Conservation (phyloP, 2,113 vertebrate species). For the Hoplias malabaricus region DNA sequence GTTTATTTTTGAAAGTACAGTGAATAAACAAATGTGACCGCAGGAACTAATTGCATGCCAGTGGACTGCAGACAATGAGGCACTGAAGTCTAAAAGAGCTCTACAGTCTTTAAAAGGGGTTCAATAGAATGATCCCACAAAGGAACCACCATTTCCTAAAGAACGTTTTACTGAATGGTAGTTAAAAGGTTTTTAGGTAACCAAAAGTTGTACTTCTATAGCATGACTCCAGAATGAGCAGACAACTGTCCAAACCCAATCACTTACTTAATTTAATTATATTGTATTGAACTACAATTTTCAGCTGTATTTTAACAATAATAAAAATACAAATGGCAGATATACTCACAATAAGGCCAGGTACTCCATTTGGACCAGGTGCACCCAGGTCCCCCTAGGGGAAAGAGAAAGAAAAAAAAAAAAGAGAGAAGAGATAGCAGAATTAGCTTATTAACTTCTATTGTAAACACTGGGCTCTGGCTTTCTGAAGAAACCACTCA, state of each 20-base stretch:
- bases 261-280: too few species aligned
- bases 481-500: slow-evolving; percentile 53
- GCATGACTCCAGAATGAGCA: not conserved
- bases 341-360: slow-evolving; percentile 91
- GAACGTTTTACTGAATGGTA: not conserved
- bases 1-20: not conserved
- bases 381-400: slow-evolving; percentile 90
- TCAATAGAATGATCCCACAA: not conserved
- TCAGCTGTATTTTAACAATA: not conserved
- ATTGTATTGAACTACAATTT: not conserved
- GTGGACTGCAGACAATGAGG: not conserved
- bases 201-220: not conserved
- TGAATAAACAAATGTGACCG: not conserved
- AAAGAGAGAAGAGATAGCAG: too few species aligned
- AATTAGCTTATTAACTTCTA: slow-evolving; percentile 52
- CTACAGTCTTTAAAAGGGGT: not conserved
- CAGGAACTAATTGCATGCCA: not conserved
- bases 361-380: slow-evolving; percentile 88
- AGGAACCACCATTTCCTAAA: not conserved
- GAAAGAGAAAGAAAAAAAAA: too few species aligned
- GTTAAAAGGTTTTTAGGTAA: not conserved
- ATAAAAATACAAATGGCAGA: not conserved
- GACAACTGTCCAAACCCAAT: too few species aligned
- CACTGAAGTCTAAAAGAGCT: not conserved
- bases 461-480: slow-evolving; percentile 40